These are phyloP conservation scores for Barypeithes pellucidus DNA, from an alignment of 2,888 invertebrate species.

Conservation along the genomic window DNA sequence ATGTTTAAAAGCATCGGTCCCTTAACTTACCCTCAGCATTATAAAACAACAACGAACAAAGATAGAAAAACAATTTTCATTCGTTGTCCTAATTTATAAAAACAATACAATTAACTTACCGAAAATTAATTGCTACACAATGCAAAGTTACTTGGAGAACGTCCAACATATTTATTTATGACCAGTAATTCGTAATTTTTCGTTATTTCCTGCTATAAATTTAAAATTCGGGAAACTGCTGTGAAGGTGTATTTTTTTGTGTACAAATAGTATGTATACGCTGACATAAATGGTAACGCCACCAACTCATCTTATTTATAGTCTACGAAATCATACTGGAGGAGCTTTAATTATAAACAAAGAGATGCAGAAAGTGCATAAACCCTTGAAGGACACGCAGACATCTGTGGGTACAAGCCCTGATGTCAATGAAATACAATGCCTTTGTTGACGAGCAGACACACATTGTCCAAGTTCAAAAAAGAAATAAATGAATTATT, in stretches of 20 bases:
- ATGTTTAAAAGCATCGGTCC: too few species aligned
- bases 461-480: constrained; percentile 22
- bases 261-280: too few species aligned
- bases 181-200: constrained; percentile 3
- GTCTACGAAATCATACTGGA: background rate
- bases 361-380: constrained; percentile 26
- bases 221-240: constrained; percentile 16
- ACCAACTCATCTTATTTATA: background rate
- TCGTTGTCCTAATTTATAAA: background rate
- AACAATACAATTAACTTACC: constrained; percentile 15
- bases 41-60: too few species aligned
- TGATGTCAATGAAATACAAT: constrained; percentile 38
- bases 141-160: constrained; percentile 20
- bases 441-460: constrained; percentile 39
- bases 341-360: constrained; percentile 5
- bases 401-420: constrained; percentile 41
- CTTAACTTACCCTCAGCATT: too few species aligned
- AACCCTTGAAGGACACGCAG: constrained; percentile 42
- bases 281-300: background rate
- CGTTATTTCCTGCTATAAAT: constrained; percentile 13
- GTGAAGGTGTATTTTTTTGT: background rate
- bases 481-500: constrained; percentile 38
- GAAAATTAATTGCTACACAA: constrained; percentile 22
- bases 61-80: background rate
- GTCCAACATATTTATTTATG: constrained; percentile 24